phyloP scores from a whole-genome alignment of 2,113 vertebrate genomes.

The Albula glossodonta region DNA sequence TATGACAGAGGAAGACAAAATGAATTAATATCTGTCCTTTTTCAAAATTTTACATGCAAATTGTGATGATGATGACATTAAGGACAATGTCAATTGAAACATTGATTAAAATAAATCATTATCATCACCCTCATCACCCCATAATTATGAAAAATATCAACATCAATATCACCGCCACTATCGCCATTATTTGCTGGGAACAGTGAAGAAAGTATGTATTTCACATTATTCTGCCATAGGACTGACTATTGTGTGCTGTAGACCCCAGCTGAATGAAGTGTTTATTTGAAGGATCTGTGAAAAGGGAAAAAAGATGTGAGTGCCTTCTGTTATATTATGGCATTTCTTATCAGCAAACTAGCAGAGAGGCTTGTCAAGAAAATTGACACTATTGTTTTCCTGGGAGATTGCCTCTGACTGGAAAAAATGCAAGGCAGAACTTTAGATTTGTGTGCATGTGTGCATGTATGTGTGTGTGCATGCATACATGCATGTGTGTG shows the following conservation, averaged over 20 bases:
- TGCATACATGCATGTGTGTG: too few relatives aligned
- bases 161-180: too few relatives aligned
- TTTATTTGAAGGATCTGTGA: neutral
- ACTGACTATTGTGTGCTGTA: neutral
- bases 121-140: neutral
- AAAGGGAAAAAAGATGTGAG: neutral
- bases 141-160: neutral
- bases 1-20: neutral
- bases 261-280: neutral
- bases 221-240: too few relatives aligned
- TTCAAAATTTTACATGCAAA: neutral
- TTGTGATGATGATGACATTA: neutral
- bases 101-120: neutral
- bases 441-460: neutral
- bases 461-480: too few relatives aligned
- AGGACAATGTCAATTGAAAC: neutral
- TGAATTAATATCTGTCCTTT: neutral
- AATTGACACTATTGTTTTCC: constrained; percentile 20
- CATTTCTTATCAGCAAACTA: constrained; percentile 18
- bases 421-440: neutral
- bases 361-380: constrained; percentile 11
- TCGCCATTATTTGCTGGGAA: neutral
- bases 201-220: too few relatives aligned
- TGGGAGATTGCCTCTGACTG: constrained; percentile 24
- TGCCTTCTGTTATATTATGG: neutral